Conservation (phyloP, 37 sponge, comb jelly and placozoan genomes). For the Axinella damicornis region DNA sequence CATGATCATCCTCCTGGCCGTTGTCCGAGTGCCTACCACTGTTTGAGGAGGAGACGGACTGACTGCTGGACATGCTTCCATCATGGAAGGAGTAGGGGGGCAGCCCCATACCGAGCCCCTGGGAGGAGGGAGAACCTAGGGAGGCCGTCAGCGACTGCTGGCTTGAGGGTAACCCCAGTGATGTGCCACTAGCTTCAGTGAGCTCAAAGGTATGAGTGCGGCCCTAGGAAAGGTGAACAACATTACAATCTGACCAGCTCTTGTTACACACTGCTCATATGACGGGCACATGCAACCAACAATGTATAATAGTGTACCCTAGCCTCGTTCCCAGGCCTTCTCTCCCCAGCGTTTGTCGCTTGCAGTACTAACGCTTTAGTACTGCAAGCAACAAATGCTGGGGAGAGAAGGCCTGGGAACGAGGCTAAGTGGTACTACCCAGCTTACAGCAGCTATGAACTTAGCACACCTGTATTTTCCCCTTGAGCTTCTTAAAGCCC, state of each 20-base stretch:
- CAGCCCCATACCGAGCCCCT: background rate
- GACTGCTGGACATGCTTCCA: conserved; percentile 66
- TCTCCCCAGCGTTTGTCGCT: too few relatives aligned
- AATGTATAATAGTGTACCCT: too few relatives aligned
- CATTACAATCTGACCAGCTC: too few relatives aligned
- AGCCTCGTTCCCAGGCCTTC: too few relatives aligned
- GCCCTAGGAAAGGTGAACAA: conserved; percentile 23
- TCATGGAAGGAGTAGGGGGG: conserved; percentile 20
- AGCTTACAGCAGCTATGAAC: too few relatives aligned
- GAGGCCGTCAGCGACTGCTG: background rate
- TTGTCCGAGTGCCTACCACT: conserved; percentile 51
- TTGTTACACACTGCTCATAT: too few relatives aligned
- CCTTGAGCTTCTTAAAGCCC: conserved; percentile 79
- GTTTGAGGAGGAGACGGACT: conserved; percentile 62
- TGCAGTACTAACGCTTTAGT: too few relatives aligned
- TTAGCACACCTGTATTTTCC: conserved; percentile 52
- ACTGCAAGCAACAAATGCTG: too few relatives aligned
- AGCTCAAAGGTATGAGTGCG: conserved; percentile 47
- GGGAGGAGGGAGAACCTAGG: conserved; percentile 4
- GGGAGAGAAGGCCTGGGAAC: too few relatives aligned
- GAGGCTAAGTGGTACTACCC: too few relatives aligned
- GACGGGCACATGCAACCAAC: too few relatives aligned
- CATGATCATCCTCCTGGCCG: conserved; percentile 18
- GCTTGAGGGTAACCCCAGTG: too few relatives aligned
- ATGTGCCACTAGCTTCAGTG: conserved; percentile 9